Percentiles rank a stretch among this genome's conserved stretches.
phyloP scores from a whole-genome alignment of 2,888 invertebrate genomes.

The Campaea margaritaria region DNA sequence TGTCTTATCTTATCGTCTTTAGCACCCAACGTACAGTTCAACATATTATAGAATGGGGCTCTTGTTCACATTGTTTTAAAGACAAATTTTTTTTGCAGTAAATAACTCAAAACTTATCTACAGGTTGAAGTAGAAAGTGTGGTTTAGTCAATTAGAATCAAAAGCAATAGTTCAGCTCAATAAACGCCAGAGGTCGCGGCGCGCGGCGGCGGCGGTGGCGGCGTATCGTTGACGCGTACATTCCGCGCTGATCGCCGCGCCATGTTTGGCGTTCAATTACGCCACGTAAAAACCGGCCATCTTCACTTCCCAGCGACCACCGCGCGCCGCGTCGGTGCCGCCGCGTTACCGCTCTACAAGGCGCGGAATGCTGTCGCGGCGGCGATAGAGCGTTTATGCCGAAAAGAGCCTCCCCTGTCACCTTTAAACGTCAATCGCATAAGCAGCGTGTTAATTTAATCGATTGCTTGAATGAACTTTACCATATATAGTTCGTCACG shows the following conservation, averaged over 20 bases:
- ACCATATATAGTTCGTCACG: neutral
- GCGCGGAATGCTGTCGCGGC: conserved; percentile 9
- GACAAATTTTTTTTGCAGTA: no score
- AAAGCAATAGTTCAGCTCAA: no score
- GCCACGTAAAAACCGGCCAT: conserved; percentile 1
- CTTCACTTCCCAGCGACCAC: conserved; percentile 4
- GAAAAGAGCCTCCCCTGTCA: neutral
- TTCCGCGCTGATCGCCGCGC: conserved; percentile 5
- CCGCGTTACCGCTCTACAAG: neutral
- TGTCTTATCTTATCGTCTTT: no score
- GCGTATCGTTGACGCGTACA: conserved; percentile 3
- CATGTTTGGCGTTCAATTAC: conserved; percentile 12
- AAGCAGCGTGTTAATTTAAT: conserved; percentile 7
- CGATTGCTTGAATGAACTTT: neutral
- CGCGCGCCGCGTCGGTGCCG: neutral
- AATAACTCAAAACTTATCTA: no score
- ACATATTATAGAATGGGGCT: no score
- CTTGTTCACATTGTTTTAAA: no score
- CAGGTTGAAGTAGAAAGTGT: no score
- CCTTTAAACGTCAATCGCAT: conserved; percentile 1
- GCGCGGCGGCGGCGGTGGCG: neutral
- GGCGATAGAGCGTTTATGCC: conserved; percentile 11
- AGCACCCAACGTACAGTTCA: no score
- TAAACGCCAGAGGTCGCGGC: no score
- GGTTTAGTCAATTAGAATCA: no score